A percentile compares a stretch with the other conserved stretches of the same genome.
These are phyloP conservation scores for Arvicanthis niloticus DNA, from an alignment of 2,113 vertebrate genomes.

Conservation along the genomic window DNA sequence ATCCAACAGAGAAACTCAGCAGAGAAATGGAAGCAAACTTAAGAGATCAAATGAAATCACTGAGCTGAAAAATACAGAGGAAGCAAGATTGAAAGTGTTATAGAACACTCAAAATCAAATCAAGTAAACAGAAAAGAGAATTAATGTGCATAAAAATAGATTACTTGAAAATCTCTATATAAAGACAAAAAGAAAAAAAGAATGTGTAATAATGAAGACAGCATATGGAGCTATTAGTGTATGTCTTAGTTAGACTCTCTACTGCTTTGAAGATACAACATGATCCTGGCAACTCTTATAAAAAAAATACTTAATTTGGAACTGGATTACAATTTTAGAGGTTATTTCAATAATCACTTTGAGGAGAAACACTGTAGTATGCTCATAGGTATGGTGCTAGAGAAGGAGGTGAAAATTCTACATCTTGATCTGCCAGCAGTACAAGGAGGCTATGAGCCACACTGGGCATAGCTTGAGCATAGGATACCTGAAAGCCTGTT, in stretches of 20 bases:
- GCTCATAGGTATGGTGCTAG: no score
- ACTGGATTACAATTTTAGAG: background rate
- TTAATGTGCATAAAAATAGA: background rate
- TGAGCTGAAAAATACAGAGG: background rate
- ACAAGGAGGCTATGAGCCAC: no score
- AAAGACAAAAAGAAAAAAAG: background rate
- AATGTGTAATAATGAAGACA: background rate
- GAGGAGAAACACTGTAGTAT: no score
- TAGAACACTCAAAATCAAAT: background rate
- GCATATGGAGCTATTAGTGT: background rate
- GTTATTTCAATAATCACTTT: no score
- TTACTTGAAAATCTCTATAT: background rate
- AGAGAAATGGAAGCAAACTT: background rate
- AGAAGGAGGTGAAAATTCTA: no score
- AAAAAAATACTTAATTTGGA: background rate
- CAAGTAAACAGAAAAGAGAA: background rate
- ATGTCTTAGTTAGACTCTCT: background rate
- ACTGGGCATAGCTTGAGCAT: no score
- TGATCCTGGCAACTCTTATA: background rate
- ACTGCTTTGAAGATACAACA: background rate
- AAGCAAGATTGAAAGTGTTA: background rate
- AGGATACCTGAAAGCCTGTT: no score
- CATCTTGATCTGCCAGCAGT: no score
- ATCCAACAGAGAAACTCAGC: background rate
- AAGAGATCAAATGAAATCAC: background rate